Evolutionary conservation across 2,888 invertebrate genomes (phyloP), one percentile per base, ranked within the genome.

Genomic region (Tromatobia lineatoria): DNA sequence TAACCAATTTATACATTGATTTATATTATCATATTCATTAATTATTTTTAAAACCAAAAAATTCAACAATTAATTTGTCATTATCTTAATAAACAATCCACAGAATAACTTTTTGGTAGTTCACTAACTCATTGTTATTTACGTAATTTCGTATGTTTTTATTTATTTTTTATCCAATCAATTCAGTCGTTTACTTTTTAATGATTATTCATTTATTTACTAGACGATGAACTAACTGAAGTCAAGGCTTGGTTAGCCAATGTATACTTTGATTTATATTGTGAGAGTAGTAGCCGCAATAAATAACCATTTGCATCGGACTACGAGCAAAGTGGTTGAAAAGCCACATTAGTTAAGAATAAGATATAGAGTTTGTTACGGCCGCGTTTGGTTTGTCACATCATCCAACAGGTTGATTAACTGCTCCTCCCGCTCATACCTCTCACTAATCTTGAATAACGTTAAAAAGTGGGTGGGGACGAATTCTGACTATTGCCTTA

Each of bases 401-500:
- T 57, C 34, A 20, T 38, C 70, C 45, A 20, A 15, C 52, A 13
- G 20, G 64, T 15, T 66, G 70, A 77, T 77, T 66, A 54, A 81
- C 59, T 47, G 54, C 29, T 75, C 15, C 42, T 7, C 29, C 29
- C 23, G 54, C n/a, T n/a, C 8, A 13, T 34, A 20, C 42, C 38
- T 70, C 64, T 69, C 47, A 45, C 61, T 59, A 20, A 71, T 59
- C 79, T 67, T 20, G 52, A 74, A 61, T 70, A 79, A 67, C 67
- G n/a, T 74, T 52, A 42, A 79, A 79, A 82, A 66, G 57, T 82
- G 23, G 79, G 70, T 13, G 50, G 38, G 10, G 34, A 78, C 47
- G 47, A 13, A 18, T 59, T 59, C 29, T n/a, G 4, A 59, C 7
- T 25, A 29, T 15, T 57, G 11, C 25, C 2, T 57, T 57, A 11